Conservation (phyloP, 2,113 vertebrate genomes). For the Phylloscopus trochiloides region DNA sequence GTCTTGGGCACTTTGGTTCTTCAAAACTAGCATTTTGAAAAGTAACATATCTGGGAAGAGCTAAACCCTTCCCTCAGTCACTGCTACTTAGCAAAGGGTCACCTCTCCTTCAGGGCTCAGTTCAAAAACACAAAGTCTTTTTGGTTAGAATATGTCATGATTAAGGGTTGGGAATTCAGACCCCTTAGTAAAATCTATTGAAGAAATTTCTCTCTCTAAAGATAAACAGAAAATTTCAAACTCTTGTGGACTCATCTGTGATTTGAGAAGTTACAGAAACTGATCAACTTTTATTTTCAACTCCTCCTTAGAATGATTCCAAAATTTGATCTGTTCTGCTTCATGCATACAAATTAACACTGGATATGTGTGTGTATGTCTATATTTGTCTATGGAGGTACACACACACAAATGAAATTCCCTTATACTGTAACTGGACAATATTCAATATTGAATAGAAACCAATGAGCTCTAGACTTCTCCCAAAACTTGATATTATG, state of each 20-base stretch:
- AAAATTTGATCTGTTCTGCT: neutral
- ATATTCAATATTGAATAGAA: neutral
- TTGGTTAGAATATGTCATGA: neutral
- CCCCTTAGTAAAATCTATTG: neutral
- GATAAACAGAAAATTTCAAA: neutral
- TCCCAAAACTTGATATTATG: neutral
- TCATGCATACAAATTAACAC: neutral
- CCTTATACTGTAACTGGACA: neutral
- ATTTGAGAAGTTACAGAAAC: neutral
- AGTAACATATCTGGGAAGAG: neutral
- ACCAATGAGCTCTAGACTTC: neutral
- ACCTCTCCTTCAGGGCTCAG: neutral
- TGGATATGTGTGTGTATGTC: fast-evolving
- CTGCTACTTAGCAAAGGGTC: neutral
- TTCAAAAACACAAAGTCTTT: neutral
- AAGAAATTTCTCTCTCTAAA: neutral
- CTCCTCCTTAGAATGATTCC: neutral
- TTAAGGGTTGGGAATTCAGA: neutral
- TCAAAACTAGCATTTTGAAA: neutral
- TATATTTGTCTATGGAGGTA: neutral
- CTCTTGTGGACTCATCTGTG: neutral
- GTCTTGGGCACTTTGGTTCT: neutral
- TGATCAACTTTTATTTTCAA: neutral
- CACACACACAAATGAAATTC: neutral
- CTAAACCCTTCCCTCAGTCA: neutral